Conservation (phyloP, 2,888 invertebrate genomes). For the Brachyptera risi region DNA sequence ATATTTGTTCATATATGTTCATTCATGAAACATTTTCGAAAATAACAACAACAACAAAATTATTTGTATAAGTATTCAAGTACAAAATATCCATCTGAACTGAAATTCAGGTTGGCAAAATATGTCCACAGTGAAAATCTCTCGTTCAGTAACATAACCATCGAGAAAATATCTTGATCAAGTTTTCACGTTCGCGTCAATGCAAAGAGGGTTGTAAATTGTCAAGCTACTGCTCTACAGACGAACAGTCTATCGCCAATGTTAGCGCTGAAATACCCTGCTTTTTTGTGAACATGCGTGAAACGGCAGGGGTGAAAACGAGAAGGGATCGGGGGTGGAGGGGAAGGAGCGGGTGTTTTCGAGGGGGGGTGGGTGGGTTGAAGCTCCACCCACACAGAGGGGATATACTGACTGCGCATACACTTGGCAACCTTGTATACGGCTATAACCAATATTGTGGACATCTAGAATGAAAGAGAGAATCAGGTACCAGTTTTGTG, state of each 20-base stretch:
- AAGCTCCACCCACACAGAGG: constrained; percentile 30
- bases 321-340: neutral
- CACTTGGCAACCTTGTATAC: constrained; percentile 43
- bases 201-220: neutral
- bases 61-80: no score
- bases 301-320: constrained; percentile 11
- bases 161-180: no score
- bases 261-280: neutral
- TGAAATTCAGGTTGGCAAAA: no score
- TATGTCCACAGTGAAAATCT: no score
- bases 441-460: constrained; percentile 51
- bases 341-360: neutral
- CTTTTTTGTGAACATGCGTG: constrained; percentile 19
- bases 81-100: no score
- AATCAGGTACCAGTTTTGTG: neutral
- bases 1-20: no score
- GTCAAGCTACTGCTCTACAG: neutral
- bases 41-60: no score
- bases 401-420: constrained; percentile 24
- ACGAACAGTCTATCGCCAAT: neutral
- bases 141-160: no score
- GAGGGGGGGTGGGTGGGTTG: neutral
- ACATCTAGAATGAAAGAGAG: constrained; percentile 37
- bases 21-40: no score
- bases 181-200: no score